Base-by-base conservation (phyloP, 2,797 vertebrate genomes). In the Chrosomus eos region DNA sequence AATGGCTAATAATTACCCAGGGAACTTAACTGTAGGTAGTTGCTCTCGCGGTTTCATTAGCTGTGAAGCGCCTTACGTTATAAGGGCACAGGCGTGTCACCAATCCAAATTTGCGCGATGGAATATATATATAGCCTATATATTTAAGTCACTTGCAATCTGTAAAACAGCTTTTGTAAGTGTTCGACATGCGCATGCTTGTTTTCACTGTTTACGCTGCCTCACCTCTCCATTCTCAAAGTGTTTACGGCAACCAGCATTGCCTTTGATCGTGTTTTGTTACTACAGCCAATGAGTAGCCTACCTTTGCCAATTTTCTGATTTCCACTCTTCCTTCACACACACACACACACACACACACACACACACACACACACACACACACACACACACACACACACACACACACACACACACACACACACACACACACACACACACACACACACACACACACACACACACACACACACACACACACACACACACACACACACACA, bases 1-100 rank as follows among this genome's bases (percentile, higher is more conserved):
- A 97, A 97, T 96, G 95, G 94, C 93, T 96, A 96, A 97, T 97
- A 97, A 97, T 97, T 97, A 97, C 92, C 91, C 93, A 92, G 94
- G 79, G 89, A 82, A 89, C 93, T 90, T 91, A 88, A 87, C 87
- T 87, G 76, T 90, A 90, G 90, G 76, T 90, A 90, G 90, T 80
- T 90, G 91, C 90, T 93, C 85, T 62, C 91, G 88, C 89, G 91
- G 90, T 93, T 93, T 94, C 90, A 91, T 93, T 91, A 91, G 71
- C 43, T 77, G 78, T 81, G 38, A 43, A 23, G 81, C 9, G 43
- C 48, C 85, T 31, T 71, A 23, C 13, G 81, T 80, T 71, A 85
- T 67, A 53, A 71, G 68, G 55, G 80, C 33, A 72, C 45, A 73
- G 36, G 48, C 31, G 38, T 53, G 48, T 4, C 11, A 71, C 38